Percentiles rank a stretch among this genome's conserved stretches.
Evolutionary conservation across 2,797 vertebrate genomes (phyloP).

Genomic region (Anguilla pacifica): DNA sequence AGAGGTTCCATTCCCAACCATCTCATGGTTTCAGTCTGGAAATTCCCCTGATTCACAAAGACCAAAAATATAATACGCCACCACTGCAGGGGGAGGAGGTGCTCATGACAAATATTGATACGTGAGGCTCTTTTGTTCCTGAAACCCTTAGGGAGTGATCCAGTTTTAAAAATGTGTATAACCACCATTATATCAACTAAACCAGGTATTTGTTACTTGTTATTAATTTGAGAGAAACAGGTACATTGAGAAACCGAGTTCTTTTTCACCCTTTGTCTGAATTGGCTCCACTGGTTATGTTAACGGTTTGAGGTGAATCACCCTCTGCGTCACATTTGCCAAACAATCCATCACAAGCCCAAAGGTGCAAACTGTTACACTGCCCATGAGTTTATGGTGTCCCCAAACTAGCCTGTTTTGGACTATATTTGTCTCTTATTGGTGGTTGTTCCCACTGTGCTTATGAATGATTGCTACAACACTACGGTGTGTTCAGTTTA

Average conservation of each 20-base stretch:
- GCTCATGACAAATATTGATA: conserved; percentile 73
- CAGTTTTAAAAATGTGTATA: conserved; percentile 68
- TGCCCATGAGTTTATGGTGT: not conserved
- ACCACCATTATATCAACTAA: conserved; percentile 59
- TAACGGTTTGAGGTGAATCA: not conserved
- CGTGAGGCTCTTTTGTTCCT: conserved; percentile 68
- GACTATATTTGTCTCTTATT: not conserved
- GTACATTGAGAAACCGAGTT: conserved; percentile 35
- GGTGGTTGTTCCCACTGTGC: not conserved
- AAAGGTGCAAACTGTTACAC: not conserved
- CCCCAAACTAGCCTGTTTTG: not conserved
- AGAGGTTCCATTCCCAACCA: conserved; percentile 72
- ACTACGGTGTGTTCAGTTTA: not conserved
- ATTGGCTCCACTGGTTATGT: not conserved
- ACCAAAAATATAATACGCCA: conserved; percentile 76
- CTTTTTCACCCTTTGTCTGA: not conserved
- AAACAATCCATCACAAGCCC: not conserved
- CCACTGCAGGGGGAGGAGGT: conserved; percentile 79
- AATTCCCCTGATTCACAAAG: conserved; percentile 78
- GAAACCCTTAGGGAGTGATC: conserved; percentile 73
- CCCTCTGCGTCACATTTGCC: not conserved
- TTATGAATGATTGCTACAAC: not conserved
- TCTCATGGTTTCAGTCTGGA: conserved; percentile 78
- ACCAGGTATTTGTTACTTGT: conserved; percentile 65
- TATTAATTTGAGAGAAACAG: conserved; percentile 58